Evolutionary conservation across 2,888 invertebrate genomes (phyloP).

Genomic region (Agrotis ipsilon): DNA sequence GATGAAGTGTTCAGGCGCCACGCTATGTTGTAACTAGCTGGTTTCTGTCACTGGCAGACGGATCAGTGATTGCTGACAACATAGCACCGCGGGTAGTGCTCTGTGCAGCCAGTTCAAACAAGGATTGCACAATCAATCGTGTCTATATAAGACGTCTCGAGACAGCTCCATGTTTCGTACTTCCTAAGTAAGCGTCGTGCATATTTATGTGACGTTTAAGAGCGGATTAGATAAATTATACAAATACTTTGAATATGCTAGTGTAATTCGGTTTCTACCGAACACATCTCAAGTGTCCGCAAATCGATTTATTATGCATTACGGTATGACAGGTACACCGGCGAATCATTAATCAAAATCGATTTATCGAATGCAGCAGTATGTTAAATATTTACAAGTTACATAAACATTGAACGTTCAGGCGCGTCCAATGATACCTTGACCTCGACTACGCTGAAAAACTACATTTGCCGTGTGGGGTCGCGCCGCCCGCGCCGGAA

Average conservation of each 20-base stretch:
- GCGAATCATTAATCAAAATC: slow-evolving; percentile 42
- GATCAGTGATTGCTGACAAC: slow-evolving; percentile 67
- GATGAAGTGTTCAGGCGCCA: slow-evolving; percentile 62
- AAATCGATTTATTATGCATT: slow-evolving; percentile 45
- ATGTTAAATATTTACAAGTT: slow-evolving; percentile 46
- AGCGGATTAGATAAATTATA: slow-evolving; percentile 74
- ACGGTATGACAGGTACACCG: slow-evolving; percentile 41
- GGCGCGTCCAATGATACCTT: slow-evolving; percentile 74
- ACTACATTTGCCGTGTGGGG: slow-evolving; percentile 72
- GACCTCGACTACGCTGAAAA: slow-evolving; percentile 82
- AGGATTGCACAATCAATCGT: slow-evolving; percentile 73
- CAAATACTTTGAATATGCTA: slow-evolving; percentile 49
- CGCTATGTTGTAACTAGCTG: slow-evolving; percentile 67
- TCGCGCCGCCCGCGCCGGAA: slow-evolving; percentile 65
- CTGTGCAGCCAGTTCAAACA: slow-evolving; percentile 45
- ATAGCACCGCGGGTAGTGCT: slow-evolving; percentile 38
- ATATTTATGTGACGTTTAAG: slow-evolving; percentile 78
- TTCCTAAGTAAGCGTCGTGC: slow-evolving; percentile 68
- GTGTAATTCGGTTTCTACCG: slow-evolving; percentile 48
- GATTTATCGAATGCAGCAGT: slow-evolving; percentile 26
- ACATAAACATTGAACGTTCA: slow-evolving; percentile 51
- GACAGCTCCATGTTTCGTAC: slow-evolving; percentile 72
- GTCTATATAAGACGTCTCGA: slow-evolving; percentile 71
- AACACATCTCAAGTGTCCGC: slow-evolving; percentile 38
- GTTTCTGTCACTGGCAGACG: slow-evolving; percentile 63